These are phyloP conservation scores for Watsonalla cultraria DNA, from an alignment of 2,888 invertebrate genomes.

Conservation along the genomic window DNA sequence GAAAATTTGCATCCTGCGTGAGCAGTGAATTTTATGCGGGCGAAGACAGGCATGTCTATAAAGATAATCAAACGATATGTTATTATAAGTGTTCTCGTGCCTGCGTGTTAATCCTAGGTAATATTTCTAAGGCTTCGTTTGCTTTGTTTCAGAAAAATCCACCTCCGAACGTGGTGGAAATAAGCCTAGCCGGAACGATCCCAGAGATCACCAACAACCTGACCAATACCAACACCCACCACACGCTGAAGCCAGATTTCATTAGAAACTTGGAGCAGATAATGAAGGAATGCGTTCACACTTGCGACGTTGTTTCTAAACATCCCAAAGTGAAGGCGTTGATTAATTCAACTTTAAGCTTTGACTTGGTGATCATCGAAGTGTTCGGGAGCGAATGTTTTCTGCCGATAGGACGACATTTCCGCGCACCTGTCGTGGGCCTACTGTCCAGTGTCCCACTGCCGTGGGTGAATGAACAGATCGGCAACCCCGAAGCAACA, in stretches of 20 bases:
- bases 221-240: conserved; percentile 49
- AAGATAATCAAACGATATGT: too few species aligned
- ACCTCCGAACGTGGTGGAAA: conserved; percentile 60
- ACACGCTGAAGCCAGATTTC: conserved; percentile 56
- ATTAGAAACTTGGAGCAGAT: conserved; percentile 64
- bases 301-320: conserved; percentile 63
- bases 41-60: too few species aligned
- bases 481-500: conserved; percentile 78
- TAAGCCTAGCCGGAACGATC: conserved; percentile 68
- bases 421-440: conserved; percentile 75
- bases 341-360: conserved; percentile 52
- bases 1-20: too few species aligned
- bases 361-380: conserved; percentile 67
- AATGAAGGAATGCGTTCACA: conserved; percentile 65
- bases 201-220: conserved; percentile 68
- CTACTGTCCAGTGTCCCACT: conserved; percentile 73
- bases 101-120: neutral
- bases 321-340: conserved; percentile 56
- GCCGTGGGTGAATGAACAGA: conserved; percentile 76
- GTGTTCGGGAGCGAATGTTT: conserved; percentile 79
- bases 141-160: conserved; percentile 59
- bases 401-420: conserved; percentile 72
- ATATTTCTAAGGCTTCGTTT: neutral
- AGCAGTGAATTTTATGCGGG: too few species aligned
- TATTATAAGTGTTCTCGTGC: too few species aligned